phyloP scores from a whole-genome alignment of 1,140 invertebrate species.

The Amyelois transitella region DNA sequence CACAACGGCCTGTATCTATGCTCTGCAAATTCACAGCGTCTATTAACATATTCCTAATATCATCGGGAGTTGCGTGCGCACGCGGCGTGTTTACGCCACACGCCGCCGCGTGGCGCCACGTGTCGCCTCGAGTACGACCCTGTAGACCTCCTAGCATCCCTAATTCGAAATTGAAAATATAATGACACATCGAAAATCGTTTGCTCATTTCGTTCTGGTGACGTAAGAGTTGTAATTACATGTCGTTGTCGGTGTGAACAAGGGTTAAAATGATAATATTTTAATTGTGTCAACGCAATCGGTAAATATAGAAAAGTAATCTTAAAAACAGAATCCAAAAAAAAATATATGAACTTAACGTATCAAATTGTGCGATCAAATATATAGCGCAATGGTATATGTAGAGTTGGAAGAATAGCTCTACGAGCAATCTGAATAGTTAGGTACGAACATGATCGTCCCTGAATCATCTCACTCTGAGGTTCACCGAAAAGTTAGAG shows the following conservation, averaged over 20 bases:
- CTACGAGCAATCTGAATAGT: too few species aligned
- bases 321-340: too few species aligned
- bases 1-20: not conserved
- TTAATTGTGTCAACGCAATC: too few species aligned
- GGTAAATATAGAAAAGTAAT: too few species aligned
- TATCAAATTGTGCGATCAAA: too few species aligned
- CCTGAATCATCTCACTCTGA: too few species aligned
- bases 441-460: too few species aligned
- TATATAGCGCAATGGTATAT: too few species aligned
- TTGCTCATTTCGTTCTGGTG: slow-evolving; percentile 38
- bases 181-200: slow-evolving; percentile 19
- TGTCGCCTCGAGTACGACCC: slow-evolving; percentile 33
- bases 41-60: slow-evolving; percentile 59
- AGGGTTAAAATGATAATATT: slow-evolving; percentile 5
- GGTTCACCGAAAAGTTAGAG: too few species aligned
- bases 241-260: not conserved
- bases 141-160: slow-evolving; percentile 11
- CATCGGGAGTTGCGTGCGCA: slow-evolving; percentile 35
- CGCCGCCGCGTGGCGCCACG: slow-evolving; percentile 30
- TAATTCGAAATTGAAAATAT: not conserved
- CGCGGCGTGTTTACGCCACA: slow-evolving; percentile 49
- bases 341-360: too few species aligned
- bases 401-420: too few species aligned
- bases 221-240: not conserved
- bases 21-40: slow-evolving; percentile 4